Evolutionary conservation across 2,888 invertebrate genomes (phyloP).

Genomic region (Anorthoa munda): DNA sequence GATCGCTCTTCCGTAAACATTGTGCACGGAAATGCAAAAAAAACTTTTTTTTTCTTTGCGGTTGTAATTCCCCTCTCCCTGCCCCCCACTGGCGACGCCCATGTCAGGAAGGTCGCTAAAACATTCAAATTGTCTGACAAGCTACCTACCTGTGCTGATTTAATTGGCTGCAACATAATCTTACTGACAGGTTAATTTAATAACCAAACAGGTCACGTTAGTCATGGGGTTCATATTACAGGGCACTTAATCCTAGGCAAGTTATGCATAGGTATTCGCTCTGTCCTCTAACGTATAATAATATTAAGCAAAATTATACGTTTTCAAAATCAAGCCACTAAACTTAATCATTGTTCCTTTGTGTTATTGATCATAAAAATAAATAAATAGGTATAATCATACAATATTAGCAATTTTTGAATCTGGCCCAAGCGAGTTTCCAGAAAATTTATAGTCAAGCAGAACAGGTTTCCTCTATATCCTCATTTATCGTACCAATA

Average conservation of each 20-base stretch:
- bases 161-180: conserved; percentile 19
- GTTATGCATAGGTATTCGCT: background rate
- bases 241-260: background rate
- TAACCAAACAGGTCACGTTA: conserved; percentile 16
- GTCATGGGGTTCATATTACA: conserved; percentile 11
- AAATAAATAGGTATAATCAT: conserved; percentile 11
- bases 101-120: background rate
- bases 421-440: conserved; percentile 18
- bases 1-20: too few species aligned
- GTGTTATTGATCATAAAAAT: background rate
- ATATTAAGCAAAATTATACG: background rate
- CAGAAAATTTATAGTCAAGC: conserved; percentile 18
- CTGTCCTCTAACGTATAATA: background rate
- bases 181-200: conserved; percentile 21
- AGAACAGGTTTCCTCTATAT: conserved; percentile 9
- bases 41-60: too few species aligned
- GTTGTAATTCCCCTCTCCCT: too few species aligned
- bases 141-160: background rate
- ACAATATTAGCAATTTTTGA: background rate
- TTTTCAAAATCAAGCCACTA: background rate
- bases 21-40: too few species aligned
- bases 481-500: background rate
- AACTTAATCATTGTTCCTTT: background rate
- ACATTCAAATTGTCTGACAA: background rate
- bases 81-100: too few species aligned